Conservation (phyloP, 1,140 invertebrate species). For the Pentalonia nigronervosa region DNA sequence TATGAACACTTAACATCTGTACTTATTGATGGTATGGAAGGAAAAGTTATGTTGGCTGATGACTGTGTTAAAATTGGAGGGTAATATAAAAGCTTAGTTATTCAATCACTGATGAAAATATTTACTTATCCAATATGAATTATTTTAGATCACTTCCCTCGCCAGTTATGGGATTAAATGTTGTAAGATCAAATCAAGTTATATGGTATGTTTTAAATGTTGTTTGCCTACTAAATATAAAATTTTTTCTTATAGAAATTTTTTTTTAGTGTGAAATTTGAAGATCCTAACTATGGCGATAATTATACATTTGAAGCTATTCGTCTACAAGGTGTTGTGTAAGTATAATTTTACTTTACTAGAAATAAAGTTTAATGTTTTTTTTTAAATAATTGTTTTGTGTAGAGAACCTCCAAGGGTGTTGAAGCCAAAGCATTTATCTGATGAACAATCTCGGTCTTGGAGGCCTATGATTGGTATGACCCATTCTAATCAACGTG, state of each 20-base stretch:
- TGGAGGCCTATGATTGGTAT: slow-evolving; percentile 81
- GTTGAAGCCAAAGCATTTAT: slow-evolving; percentile 81
- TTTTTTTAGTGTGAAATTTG: slow-evolving; percentile 74
- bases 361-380: slow-evolving; percentile 17
- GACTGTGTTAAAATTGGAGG: slow-evolving; percentile 73
- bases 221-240: slow-evolving; percentile 59
- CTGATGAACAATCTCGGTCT: slow-evolving; percentile 68
- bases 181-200: slow-evolving; percentile 67
- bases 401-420: slow-evolving; percentile 73
- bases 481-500: slow-evolving; percentile 70
- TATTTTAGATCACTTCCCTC: slow-evolving; percentile 70
- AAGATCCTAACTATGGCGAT: slow-evolving; percentile 81
- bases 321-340: slow-evolving; percentile 69
- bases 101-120: slow-evolving; percentile 22
- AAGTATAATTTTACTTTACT: background rate
- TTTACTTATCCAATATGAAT: slow-evolving; percentile 23
- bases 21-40: slow-evolving; percentile 76
- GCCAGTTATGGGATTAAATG: slow-evolving; percentile 73
- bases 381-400: background rate
- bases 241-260: background rate
- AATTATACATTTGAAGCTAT: slow-evolving; percentile 82
- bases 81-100: slow-evolving; percentile 64
- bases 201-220: slow-evolving; percentile 65
- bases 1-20: slow-evolving; percentile 67
- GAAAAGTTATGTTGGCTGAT: slow-evolving; percentile 75